These are phyloP conservation scores for Myotis vivesi DNA, from an alignment of 2,797 vertebrate genomes.

Conservation along the genomic window DNA sequence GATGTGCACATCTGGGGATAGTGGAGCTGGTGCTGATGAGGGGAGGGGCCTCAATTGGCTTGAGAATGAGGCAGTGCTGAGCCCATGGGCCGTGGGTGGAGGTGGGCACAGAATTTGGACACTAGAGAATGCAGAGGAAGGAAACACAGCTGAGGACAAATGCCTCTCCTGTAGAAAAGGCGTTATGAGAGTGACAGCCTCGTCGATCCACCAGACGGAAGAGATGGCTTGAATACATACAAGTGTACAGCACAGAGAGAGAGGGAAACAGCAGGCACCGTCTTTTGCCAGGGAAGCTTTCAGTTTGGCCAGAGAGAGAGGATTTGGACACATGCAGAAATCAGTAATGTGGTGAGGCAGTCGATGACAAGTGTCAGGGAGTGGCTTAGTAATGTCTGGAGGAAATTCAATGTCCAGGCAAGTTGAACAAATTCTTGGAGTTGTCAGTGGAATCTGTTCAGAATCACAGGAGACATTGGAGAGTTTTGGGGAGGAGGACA, in stretches of 20 bases:
- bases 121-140: not conserved
- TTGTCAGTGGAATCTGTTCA: not conserved
- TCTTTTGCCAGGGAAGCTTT: not conserved
- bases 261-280: not conserved
- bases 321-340: not conserved
- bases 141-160: not conserved
- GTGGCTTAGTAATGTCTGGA: not conserved
- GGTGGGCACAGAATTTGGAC: not conserved
- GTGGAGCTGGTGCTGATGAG: not conserved
- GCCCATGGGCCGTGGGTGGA: not conserved
- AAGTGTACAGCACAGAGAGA: not conserved
- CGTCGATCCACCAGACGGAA: not conserved
- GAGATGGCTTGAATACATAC: not conserved
- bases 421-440: not conserved
- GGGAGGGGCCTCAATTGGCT: not conserved
- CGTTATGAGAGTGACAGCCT: not conserved
- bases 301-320: not conserved
- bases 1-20: not conserved
- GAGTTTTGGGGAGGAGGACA: not conserved
- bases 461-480: not conserved
- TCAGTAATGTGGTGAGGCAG: not conserved
- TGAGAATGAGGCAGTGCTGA: not conserved
- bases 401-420: not conserved
- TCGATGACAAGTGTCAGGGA: not conserved
- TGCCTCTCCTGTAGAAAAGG: not conserved